Conservation (phyloP, 1,140 invertebrate species). For the Paramacrobiotus metropolitanus region DNA sequence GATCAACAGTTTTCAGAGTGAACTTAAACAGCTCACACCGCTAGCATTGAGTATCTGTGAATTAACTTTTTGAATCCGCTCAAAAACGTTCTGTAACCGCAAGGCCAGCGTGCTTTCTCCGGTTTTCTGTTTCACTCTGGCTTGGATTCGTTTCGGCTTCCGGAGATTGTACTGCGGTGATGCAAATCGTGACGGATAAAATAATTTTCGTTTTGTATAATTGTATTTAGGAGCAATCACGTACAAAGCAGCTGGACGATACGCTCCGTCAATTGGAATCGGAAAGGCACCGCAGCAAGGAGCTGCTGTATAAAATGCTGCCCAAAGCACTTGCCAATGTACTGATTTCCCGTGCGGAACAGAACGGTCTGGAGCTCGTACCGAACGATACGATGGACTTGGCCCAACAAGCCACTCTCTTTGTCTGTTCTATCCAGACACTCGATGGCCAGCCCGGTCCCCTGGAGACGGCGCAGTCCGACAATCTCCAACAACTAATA, state of each 20-base stretch:
- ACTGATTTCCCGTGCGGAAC: neutral
- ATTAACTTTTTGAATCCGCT: no score
- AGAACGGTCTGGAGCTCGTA: neutral
- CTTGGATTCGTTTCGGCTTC: no score
- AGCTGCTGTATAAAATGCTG: slow-evolving; percentile 91
- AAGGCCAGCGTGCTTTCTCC: no score
- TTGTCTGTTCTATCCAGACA: neutral
- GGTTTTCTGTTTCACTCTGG: neutral
- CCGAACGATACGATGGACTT: neutral
- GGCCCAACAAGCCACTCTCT: neutral
- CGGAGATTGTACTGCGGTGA: no score
- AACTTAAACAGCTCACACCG: neutral
- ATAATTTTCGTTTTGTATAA: no score
- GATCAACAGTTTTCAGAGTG: no score
- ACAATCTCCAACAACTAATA: neutral
- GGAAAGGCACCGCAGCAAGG: slow-evolving; percentile 83
- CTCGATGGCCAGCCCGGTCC: no score
- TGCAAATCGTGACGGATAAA: no score
- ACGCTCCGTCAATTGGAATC: slow-evolving; percentile 83
- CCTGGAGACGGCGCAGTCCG: neutral
- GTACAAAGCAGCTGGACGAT: slow-evolving; percentile 82
- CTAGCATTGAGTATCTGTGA: no score
- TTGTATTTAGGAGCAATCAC: slow-evolving; percentile 58
- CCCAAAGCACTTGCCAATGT: slow-evolving; percentile 37
- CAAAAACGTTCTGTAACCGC: no score